Base-by-base conservation (phyloP, 2,888 invertebrate genomes). In the Theretra japonica region DNA sequence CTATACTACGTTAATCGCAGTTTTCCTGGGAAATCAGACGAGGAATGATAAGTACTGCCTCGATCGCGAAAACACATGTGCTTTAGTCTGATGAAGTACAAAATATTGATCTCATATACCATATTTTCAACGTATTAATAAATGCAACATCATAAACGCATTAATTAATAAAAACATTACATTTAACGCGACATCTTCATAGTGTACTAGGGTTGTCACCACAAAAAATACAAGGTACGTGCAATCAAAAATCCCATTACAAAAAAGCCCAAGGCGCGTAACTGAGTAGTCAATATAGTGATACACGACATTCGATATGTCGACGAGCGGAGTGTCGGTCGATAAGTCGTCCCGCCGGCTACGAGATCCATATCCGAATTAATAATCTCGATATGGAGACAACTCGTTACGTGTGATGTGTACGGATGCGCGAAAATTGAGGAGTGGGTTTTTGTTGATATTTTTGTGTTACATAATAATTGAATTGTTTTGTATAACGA, bases 281-380 rank as follows among this genome's bases (percentile, higher is more conserved):
- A 82, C 78, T 73, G 78, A 86, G 62, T 56, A 53, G 53, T 33
- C 62, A 62, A 28, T 60, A 56, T 56, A 70, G 28, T 83, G 74
- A 75, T 70, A 60, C 60, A 60, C 75, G 80, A 80, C 78, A 81
- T 78, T 79, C 81, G 81, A 84, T 82, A 84, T 82, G 82, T 81
- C 80, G 80, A 75, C 74, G 78, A 75, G 78, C 74, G 80, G 79
- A 80, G 83, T 80, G 79, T 81, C 79, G 79, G 80, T 74, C 83
- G 88, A 90, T 90, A 88, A 86, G 82, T 83, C 81, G 81, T 78
- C 88, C 90, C 89, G 87, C 79, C 86, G 90, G 89, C 88, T 87
- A 88, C 85, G 86, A 87, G 89, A 88, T 90, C 87, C 88, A 88
- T 92, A 93, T 93, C 93, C 92, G 90, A 92, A 91, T 91, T 92